Evolutionary conservation across 2,113 vertebrate genomes (phyloP).

Genomic region (Dermatemys mawii): DNA sequence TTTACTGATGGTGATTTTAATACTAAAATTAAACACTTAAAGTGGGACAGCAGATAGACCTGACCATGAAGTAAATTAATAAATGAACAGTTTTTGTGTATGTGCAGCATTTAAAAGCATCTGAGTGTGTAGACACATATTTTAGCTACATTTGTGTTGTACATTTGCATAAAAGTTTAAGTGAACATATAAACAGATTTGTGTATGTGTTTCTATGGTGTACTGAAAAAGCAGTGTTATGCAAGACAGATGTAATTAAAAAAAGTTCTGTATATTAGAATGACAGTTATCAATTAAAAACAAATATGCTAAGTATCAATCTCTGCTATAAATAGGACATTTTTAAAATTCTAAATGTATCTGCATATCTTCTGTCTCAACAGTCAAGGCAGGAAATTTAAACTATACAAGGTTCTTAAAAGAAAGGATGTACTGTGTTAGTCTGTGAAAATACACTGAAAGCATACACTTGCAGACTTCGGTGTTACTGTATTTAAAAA

Average conservation of each 20-base stretch:
- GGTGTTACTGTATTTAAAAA: neutral
- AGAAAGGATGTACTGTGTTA: neutral
- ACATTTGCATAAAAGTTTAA: neutral
- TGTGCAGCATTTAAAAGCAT: neutral
- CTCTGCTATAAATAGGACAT: neutral
- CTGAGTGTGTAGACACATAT: neutral
- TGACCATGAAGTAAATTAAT: neutral
- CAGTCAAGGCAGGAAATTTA: neutral
- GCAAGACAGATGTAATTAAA: fast-evolving
- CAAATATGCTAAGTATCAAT: neutral
- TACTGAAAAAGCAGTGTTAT: neutral
- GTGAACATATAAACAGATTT: neutral
- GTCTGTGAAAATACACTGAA: neutral
- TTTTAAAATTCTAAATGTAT: neutral
- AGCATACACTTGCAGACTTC: neutral
- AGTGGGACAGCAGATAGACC: neutral
- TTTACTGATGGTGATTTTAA: neutral
- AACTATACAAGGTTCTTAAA: neutral
- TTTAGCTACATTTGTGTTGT: neutral
- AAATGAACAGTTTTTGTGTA: neutral
- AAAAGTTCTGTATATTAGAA: neutral
- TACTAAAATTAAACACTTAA: neutral
- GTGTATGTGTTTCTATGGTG: neutral
- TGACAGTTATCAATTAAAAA: neutral
- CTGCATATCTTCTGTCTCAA: neutral